Evolutionary conservation across 2,888 invertebrate genomes (phyloP).

Genomic region (Formica aserva): DNA sequence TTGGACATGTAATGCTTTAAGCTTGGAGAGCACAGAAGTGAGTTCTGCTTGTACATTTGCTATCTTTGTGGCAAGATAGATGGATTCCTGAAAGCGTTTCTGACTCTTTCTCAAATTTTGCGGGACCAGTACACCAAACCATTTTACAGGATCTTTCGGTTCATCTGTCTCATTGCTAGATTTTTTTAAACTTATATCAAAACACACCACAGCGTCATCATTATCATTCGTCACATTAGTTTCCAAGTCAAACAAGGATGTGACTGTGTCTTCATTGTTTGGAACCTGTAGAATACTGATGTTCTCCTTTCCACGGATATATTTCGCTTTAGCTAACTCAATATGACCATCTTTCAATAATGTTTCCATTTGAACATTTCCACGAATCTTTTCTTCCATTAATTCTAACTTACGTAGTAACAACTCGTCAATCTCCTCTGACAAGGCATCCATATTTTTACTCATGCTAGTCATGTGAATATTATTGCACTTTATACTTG

Average conservation of each 20-base stretch:
- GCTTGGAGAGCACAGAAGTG: conserved; percentile 81
- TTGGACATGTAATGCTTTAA: conserved; percentile 76
- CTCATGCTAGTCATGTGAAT: conserved; percentile 64
- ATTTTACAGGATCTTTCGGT: conserved; percentile 89
- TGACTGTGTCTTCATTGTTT: conserved; percentile 86
- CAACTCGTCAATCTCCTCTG: conserved; percentile 89
- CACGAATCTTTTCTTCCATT: conserved; percentile 91
- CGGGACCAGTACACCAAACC: conserved; percentile 96
- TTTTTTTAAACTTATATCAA: conserved; percentile 80
- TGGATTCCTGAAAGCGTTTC: conserved; percentile 90
- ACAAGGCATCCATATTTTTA: conserved; percentile 85
- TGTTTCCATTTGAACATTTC: conserved; percentile 90
- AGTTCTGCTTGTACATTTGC: conserved; percentile 90
- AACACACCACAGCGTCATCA: conserved; percentile 80
- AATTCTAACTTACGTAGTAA: conserved; percentile 90
- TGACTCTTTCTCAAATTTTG: conserved; percentile 92
- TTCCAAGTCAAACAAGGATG: conserved; percentile 82
- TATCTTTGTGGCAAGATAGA: conserved; percentile 90
- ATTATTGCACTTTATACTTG: background rate
- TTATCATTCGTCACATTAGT: conserved; percentile 77
- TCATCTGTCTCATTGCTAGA: conserved; percentile 76
- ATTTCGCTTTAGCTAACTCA: conserved; percentile 92
- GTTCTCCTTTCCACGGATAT: conserved; percentile 92
- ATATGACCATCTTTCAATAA: conserved; percentile 90
- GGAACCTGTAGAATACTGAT: conserved; percentile 91